phyloP scores from a whole-genome alignment of 2,888 invertebrate species.

The Megalurothrips usitatus region DNA sequence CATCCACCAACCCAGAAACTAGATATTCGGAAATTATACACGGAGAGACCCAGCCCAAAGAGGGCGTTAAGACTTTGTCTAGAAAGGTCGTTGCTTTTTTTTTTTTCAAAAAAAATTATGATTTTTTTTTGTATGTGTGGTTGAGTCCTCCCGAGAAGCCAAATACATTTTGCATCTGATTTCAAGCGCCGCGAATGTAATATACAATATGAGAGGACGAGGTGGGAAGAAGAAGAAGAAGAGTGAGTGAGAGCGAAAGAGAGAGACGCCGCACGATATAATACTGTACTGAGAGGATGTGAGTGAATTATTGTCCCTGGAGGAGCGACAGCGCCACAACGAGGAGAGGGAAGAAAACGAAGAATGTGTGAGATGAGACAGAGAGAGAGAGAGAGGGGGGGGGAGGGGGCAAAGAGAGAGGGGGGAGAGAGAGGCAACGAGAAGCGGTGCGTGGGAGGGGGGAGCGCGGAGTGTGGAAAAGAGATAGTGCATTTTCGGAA shows the following conservation, averaged over 20 bases:
- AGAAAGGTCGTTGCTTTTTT: too few species aligned
- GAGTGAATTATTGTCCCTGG: too few species aligned
- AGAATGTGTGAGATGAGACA: not conserved
- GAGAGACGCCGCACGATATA: not conserved
- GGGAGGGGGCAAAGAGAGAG: not conserved
- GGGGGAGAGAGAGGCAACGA: not conserved
- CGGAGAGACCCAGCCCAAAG: too few species aligned
- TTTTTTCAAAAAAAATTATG: too few species aligned
- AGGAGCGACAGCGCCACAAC: too few species aligned
- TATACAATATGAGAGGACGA: not conserved
- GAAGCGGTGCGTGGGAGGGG: not conserved
- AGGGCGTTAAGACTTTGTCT: too few species aligned
- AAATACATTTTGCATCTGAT: too few species aligned
- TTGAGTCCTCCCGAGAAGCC: too few species aligned
- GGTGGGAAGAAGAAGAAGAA: not conserved
- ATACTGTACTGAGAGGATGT: too few species aligned
- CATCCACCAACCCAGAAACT: not conserved
- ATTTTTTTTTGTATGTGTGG: too few species aligned
- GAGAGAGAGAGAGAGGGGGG: not conserved
- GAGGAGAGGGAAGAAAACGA: not conserved
- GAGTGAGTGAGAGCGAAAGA: not conserved
- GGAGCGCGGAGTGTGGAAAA: not conserved
- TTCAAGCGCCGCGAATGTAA: not conserved
- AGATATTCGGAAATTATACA: too few species aligned
- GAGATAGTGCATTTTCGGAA: too few species aligned